Conservation (phyloP, 2,888 invertebrate species). For the Gari tellinella region DNA sequence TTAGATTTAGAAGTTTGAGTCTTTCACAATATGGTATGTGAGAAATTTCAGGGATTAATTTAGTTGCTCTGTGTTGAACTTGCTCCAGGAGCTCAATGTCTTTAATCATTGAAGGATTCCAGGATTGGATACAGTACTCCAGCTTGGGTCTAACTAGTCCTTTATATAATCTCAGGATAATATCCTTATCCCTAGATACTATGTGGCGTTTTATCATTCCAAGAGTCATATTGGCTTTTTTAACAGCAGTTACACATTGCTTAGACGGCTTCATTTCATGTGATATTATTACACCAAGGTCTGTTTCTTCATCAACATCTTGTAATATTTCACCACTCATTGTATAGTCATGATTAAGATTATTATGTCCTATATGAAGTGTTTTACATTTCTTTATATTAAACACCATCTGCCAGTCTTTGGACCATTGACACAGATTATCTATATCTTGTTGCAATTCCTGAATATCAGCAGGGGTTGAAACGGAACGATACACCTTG, state of each 20-base stretch:
- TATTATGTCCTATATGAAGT: too few species aligned
- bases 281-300: too few species aligned
- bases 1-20: constrained; percentile 12
- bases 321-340: too few species aligned
- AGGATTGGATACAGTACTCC: constrained; percentile 4
- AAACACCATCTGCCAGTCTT: too few species aligned
- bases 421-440: too few species aligned
- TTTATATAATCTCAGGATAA: constrained; percentile 10
- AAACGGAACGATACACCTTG: too few species aligned
- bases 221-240: constrained; percentile 16
- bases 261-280: too few species aligned
- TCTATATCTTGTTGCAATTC: too few species aligned
- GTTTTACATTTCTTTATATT: too few species aligned
- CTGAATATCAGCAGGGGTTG: too few species aligned
- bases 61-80: constrained; percentile 15
- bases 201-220: constrained; percentile 20
- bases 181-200: constrained; percentile 11
- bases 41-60: constrained; percentile 16
- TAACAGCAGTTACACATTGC: constrained; percentile 13
- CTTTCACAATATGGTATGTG: constrained; percentile 9
- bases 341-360: too few species aligned
- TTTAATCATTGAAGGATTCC: constrained; percentile 14
- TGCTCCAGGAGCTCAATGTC: constrained; percentile 15
- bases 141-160: constrained; percentile 3
- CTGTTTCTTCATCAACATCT: too few species aligned